These are phyloP conservation scores for Drosophila pseudoobscura DNA, from an alignment of 1,140 invertebrate species.

Conservation along the genomic window DNA sequence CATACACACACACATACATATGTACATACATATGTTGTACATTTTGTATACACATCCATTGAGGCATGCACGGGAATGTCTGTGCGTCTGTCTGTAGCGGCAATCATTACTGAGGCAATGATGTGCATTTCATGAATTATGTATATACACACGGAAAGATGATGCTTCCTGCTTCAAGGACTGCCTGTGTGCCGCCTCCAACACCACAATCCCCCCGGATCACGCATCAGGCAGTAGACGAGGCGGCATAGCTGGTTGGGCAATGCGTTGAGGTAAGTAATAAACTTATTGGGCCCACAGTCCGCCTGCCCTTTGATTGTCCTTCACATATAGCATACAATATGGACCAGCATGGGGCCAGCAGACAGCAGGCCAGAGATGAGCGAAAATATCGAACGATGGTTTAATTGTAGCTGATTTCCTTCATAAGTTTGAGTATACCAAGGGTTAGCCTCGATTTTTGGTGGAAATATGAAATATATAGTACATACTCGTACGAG, in stretches of 20 bases:
- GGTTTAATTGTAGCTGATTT: neutral
- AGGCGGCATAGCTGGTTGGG: conserved; percentile 54
- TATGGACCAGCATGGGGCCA: conserved; percentile 31
- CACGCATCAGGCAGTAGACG: neutral
- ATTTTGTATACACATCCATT: conserved; percentile 41
- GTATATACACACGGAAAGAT: conserved; percentile 55
- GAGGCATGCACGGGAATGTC: conserved; percentile 29
- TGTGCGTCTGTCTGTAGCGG: conserved; percentile 47
- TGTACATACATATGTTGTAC: neutral
- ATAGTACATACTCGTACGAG: too few relatives aligned
- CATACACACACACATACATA: too few relatives aligned
- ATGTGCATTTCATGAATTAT: conserved; percentile 81
- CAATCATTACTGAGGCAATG: conserved; percentile 76
- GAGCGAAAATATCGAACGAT: conserved; percentile 10
- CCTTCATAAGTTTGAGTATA: too few relatives aligned
- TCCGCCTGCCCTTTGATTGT: conserved; percentile 62
- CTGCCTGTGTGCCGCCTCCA: conserved; percentile 13
- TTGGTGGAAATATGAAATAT: too few relatives aligned
- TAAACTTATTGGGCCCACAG: conserved; percentile 75
- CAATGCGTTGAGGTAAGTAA: conserved; percentile 77
- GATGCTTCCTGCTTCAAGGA: conserved; percentile 40
- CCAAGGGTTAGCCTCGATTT: too few relatives aligned
- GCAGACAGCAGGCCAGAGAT: conserved; percentile 27
- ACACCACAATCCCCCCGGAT: conserved; percentile 7
- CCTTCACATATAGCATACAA: conserved; percentile 57